phyloP scores from a whole-genome alignment of 2,797 vertebrate genomes.

The Limosa lapponica region DNA sequence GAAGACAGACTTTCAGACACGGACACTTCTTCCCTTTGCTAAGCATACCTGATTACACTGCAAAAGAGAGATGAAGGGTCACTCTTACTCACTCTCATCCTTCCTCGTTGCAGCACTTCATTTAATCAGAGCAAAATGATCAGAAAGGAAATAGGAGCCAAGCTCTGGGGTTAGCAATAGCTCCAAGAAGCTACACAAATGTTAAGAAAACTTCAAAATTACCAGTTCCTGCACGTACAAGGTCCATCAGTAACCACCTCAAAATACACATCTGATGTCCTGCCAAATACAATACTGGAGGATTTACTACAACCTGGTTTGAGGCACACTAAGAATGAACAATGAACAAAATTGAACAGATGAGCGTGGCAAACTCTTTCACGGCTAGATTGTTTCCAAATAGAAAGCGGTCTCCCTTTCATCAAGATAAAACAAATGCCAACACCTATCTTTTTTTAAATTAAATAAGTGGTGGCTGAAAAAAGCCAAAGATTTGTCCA shows the following conservation, averaged over 20 bases:
- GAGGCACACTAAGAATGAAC: neutral
- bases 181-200: neutral
- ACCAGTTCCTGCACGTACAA: neutral
- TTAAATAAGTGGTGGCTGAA: neutral
- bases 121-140: neutral
- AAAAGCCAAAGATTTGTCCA: neutral
- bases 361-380: neutral
- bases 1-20: neutral
- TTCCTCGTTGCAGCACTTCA: neutral
- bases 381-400: neutral
- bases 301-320: neutral
- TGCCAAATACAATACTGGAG: neutral
- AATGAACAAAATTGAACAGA: neutral
- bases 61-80: neutral
- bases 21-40: neutral
- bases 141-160: neutral
- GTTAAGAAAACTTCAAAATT: neutral
- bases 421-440: neutral
- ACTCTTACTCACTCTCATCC: too few relatives aligned
- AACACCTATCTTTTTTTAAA: neutral
- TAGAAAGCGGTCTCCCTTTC: neutral
- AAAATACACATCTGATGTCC: neutral
- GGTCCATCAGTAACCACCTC: neutral
- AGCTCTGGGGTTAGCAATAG: neutral
- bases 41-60: fast-evolving